Conservation (phyloP, 1,140 invertebrate genomes). For the Drosophila pseudoobscura region DNA sequence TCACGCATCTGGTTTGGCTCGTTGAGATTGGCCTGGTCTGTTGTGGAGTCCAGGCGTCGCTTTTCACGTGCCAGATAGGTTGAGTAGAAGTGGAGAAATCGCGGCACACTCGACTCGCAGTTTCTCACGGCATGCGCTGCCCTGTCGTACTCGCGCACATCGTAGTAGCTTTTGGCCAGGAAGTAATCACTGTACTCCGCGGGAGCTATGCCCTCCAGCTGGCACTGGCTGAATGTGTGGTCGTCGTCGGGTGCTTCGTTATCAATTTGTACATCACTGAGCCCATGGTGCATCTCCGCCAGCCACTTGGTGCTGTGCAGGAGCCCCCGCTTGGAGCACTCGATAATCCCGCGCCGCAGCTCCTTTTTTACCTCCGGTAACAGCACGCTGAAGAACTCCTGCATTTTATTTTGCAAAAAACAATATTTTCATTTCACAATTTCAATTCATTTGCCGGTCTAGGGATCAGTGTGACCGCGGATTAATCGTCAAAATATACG, state of each 20-base stretch:
- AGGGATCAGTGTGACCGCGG: too few species aligned
- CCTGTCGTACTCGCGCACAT: slow-evolving; percentile 95
- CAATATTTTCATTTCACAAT: too few species aligned
- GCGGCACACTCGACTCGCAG: slow-evolving; percentile 87
- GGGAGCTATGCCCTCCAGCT: slow-evolving; percentile 78
- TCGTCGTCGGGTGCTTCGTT: slow-evolving; percentile 80
- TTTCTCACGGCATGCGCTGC: slow-evolving; percentile 92
- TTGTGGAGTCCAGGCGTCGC: slow-evolving; percentile 92
- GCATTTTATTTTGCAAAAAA: slow-evolving; percentile 3
- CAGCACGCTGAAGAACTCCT: slow-evolving; percentile 69
- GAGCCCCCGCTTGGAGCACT: slow-evolving; percentile 78
- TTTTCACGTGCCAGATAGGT: slow-evolving; percentile 95
- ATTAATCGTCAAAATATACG: too few species aligned
- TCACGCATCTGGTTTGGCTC: slow-evolving; percentile 86
- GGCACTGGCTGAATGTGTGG: slow-evolving; percentile 63
- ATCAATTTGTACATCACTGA: slow-evolving; percentile 87
- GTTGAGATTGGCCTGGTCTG: slow-evolving; percentile 89
- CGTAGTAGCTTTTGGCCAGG: slow-evolving; percentile 95
- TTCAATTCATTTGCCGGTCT: too few species aligned
- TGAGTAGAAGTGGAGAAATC: slow-evolving; percentile 93
- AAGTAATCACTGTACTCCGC: slow-evolving; percentile 90
- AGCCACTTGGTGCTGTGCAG: slow-evolving; percentile 89
- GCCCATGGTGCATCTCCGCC: slow-evolving; percentile 91
- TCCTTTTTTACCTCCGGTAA: slow-evolving; percentile 75
- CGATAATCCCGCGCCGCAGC: slow-evolving; percentile 73